These are phyloP conservation scores for Ooceraea biroi DNA, from an alignment of 1,140 invertebrate species.

Conservation along the genomic window DNA sequence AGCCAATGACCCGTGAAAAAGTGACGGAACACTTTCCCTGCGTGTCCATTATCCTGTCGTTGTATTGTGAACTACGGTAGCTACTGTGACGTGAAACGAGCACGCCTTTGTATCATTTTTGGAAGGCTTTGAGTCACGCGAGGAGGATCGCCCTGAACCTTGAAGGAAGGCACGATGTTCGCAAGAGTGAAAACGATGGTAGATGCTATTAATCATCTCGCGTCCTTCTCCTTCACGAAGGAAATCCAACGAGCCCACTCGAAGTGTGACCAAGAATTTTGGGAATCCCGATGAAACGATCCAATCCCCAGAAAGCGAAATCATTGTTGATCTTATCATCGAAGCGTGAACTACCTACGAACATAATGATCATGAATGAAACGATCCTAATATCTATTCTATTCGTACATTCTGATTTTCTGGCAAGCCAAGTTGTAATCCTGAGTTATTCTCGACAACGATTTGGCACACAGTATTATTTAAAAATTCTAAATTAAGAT, in stretches of 20 bases:
- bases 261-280: conserved; percentile 2
- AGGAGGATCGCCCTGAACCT: background rate
- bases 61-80: background rate
- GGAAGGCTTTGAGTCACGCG: background rate
- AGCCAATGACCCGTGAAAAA: conserved; percentile 29
- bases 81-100: background rate
- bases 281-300: background rate
- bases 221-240: background rate
- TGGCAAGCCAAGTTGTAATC: background rate
- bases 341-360: conserved; percentile 7
- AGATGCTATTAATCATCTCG: conserved; percentile 15
- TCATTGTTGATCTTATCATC: background rate
- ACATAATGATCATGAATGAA: background rate
- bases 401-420: background rate
- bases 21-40: conserved; percentile 36
- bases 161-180: background rate
- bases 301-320: background rate
- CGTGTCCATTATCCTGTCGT: background rate
- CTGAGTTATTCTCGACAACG: background rate
- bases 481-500: background rate
- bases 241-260: background rate
- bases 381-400: background rate
- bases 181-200: background rate
- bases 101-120: conserved; percentile 8
- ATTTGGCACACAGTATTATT: background rate